Evolutionary conservation across 2,113 vertebrate genomes (phyloP).

Genomic region (Atherinomorus stipes): DNA sequence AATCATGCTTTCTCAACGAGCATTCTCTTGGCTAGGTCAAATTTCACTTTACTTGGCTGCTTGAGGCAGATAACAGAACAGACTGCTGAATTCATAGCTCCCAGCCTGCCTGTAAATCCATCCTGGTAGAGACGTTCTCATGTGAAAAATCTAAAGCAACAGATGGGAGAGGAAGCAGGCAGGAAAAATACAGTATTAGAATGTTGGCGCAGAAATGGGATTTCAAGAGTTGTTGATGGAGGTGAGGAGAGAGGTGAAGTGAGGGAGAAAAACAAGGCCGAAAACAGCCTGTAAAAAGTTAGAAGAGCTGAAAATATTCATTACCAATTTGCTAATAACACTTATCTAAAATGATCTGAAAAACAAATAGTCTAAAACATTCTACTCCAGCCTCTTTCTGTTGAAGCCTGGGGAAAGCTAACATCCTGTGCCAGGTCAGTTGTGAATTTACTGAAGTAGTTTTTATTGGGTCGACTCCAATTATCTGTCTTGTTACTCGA

Average conservation of each 20-base stretch:
- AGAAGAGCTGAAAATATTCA: background rate
- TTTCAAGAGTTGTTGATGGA: background rate
- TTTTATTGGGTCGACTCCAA: background rate
- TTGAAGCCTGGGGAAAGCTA: background rate
- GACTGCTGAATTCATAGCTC: constrained; percentile 56
- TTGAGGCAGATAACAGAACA: constrained; percentile 58
- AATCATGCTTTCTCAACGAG: constrained; percentile 36
- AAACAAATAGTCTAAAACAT: background rate
- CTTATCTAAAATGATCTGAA: background rate
- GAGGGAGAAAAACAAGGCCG: background rate
- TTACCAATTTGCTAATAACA: background rate
- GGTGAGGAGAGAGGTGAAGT: background rate
- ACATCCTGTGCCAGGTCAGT: background rate
- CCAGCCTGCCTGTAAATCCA: constrained; percentile 54
- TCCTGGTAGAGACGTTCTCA: constrained; percentile 40
- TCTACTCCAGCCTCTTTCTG: background rate
- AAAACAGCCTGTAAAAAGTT: background rate
- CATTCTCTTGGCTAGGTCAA: constrained; percentile 52
- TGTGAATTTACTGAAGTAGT: background rate
- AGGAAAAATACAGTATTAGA: constrained; percentile 8
- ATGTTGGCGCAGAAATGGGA: background rate
- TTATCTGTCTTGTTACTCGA: background rate
- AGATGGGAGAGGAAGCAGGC: constrained; percentile 27
- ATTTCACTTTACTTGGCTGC: constrained; percentile 71
- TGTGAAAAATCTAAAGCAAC: constrained; percentile 39